Conservation (phyloP, 2,888 invertebrate genomes). For the Amphimallon solstitiale region DNA sequence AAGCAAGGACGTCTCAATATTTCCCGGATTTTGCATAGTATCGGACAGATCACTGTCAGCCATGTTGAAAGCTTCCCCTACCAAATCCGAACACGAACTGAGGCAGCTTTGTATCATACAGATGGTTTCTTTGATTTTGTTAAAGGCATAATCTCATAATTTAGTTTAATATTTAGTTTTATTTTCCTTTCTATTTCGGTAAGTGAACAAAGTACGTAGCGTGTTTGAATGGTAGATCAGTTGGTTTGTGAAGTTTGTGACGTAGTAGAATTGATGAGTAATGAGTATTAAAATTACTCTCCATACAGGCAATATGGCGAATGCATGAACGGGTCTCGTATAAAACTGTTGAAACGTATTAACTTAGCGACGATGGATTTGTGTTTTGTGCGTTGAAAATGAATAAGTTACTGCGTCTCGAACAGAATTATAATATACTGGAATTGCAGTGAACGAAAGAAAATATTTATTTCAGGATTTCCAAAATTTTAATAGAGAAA, state of each 20-base stretch:
- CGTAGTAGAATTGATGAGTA: slow-evolving; percentile 40
- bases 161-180: slow-evolving; percentile 38
- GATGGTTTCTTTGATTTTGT: slow-evolving; percentile 35
- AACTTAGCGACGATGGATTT: slow-evolving; percentile 11
- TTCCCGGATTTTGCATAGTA: slow-evolving; percentile 24
- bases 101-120: slow-evolving; percentile 31
- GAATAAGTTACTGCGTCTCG: slow-evolving; percentile 1
- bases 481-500: neutral
- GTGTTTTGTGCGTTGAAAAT: slow-evolving; percentile 17
- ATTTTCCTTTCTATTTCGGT: slow-evolving; percentile 34
- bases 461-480: neutral
- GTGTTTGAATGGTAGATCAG: slow-evolving; percentile 36
- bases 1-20: slow-evolving; percentile 15
- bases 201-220: slow-evolving; percentile 36
- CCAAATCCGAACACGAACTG: slow-evolving; percentile 45
- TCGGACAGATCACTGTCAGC: slow-evolving; percentile 48
- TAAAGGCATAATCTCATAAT: slow-evolving; percentile 32
- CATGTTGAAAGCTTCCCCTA: slow-evolving; percentile 57
- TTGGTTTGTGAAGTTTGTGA: slow-evolving; percentile 36
- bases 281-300: slow-evolving; percentile 37
- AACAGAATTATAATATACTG: neutral
- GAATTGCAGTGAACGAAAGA: neutral
- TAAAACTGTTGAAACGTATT: slow-evolving; percentile 6
- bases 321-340: slow-evolving; percentile 21
- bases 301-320: slow-evolving; percentile 38